Percentiles rank a stretch among this genome's conserved stretches.
phyloP scores from a whole-genome alignment of 2,888 invertebrate species.

The Adelphocoris suturalis region DNA sequence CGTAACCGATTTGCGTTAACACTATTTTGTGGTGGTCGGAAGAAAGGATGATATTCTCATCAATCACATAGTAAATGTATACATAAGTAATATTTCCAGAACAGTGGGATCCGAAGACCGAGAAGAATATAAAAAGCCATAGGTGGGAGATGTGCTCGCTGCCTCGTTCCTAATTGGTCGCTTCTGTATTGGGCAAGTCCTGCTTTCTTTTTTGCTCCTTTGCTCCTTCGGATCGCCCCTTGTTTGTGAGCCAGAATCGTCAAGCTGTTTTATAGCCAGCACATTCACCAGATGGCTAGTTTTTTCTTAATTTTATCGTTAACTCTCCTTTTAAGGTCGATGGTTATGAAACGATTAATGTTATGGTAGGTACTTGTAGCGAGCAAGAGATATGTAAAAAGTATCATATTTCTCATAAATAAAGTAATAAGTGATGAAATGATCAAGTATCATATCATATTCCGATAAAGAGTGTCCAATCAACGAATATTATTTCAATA shows the following conservation, averaged over 20 bases:
- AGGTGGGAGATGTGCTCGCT: constrained; percentile 52
- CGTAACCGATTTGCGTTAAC: no score
- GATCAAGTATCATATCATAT: no score
- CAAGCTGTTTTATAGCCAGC: constrained; percentile 17
- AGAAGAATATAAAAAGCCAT: constrained; percentile 13
- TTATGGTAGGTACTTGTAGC: no score
- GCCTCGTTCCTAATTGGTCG: constrained; percentile 63
- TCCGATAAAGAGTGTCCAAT: no score
- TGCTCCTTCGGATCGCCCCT: constrained; percentile 57
- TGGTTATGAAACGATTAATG: neutral
- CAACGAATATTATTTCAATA: no score
- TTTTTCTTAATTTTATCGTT: constrained; percentile 5
- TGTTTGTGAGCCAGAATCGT: constrained; percentile 52
- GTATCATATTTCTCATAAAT: no score
- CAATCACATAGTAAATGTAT: no score
- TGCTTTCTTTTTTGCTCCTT: constrained; percentile 53
- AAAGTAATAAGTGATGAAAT: no score
- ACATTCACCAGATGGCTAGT: constrained; percentile 45
- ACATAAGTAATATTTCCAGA: no score
- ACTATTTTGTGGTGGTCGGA: no score
- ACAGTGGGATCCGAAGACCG: neutral
- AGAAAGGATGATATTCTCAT: no score
- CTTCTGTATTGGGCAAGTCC: constrained; percentile 65
- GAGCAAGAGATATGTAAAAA: no score
- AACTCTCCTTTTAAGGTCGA: neutral